phyloP scores from a whole-genome alignment of 2,113 vertebrate species.

The Tachycineta bicolor region DNA sequence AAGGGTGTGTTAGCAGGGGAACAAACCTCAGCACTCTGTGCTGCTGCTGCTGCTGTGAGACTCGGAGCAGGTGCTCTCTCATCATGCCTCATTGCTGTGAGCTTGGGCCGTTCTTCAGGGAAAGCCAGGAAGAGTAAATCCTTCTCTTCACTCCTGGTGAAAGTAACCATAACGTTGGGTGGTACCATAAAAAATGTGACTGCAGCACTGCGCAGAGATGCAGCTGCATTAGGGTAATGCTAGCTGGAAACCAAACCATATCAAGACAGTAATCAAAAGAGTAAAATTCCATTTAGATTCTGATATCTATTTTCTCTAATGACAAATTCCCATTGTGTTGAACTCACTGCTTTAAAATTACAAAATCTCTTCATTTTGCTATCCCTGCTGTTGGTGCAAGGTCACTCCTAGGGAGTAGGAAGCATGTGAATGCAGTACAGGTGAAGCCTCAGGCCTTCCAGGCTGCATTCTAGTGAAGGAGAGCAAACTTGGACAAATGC shows the following conservation, averaged over 20 bases:
- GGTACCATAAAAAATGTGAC: not conserved
- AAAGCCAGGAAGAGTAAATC: not conserved
- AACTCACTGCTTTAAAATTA: not conserved
- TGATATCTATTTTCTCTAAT: not conserved
- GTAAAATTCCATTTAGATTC: not conserved
- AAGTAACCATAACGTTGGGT: not conserved
- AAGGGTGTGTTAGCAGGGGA: not conserved
- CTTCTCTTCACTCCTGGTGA: not conserved
- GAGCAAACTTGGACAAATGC: not conserved
- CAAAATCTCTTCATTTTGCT: not conserved
- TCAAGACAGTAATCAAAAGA: not conserved
- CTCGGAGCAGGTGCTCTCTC: not conserved
- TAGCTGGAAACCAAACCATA: not conserved
- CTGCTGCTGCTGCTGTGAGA: not conserved
- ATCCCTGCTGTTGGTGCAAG: not conserved
- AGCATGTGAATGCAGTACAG: not conserved
- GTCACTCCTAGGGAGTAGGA: not conserved
- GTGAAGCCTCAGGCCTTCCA: not conserved
- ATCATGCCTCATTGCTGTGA: not conserved
- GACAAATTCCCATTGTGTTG: not conserved
- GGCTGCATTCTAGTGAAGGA: not conserved
- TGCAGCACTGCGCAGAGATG: not conserved
- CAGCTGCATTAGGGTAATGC: not conserved
- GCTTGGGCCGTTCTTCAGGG: not conserved
- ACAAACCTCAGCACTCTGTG: not conserved